phyloP scores from a whole-genome alignment of 2,888 invertebrate genomes.

The Hirtodrosophila alboralis region DNA sequence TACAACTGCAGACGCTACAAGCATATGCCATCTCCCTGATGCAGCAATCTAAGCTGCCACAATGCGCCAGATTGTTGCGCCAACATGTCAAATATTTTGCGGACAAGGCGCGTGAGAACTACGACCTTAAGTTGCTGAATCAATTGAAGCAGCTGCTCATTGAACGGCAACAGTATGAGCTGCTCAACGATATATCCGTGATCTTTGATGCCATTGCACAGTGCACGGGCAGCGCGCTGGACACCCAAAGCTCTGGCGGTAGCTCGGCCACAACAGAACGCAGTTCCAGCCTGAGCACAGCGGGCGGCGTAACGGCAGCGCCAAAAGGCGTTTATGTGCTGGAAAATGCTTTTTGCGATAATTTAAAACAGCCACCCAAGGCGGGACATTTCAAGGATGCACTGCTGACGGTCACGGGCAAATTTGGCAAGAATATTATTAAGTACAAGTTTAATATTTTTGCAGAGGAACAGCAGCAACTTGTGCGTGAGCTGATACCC shows the following conservation, averaged over 20 bases:
- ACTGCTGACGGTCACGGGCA: conserved; percentile 83
- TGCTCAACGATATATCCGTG: conserved; percentile 83
- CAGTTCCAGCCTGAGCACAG: conserved; percentile 60
- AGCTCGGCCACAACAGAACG: conserved; percentile 80
- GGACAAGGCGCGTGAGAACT: conserved; percentile 83
- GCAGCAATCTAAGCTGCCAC: conserved; percentile 78
- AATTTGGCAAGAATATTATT: conserved; percentile 84
- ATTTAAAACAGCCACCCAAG: conserved; percentile 76
- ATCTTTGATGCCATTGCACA: conserved; percentile 84
- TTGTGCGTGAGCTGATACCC: conserved; percentile 83
- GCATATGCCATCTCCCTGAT: conserved; percentile 78
- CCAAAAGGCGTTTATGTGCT: conserved; percentile 81
- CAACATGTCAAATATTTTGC: conserved; percentile 84
- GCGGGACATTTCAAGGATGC: conserved; percentile 83
- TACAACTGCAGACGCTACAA: conserved; percentile 78
- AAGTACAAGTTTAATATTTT: conserved; percentile 84
- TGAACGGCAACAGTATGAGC: conserved; percentile 82
- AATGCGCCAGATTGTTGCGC: conserved; percentile 81
- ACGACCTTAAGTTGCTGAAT: conserved; percentile 81
- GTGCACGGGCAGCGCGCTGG: conserved; percentile 76
- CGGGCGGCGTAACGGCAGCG: not conserved
- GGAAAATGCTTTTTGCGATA: conserved; percentile 84
- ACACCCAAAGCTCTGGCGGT: conserved; percentile 83
- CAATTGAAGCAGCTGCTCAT: conserved; percentile 82
- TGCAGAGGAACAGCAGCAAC: conserved; percentile 82